Evolutionary conservation across 1,140 invertebrate genomes (phyloP).

Genomic region (Papilio machaon): DNA sequence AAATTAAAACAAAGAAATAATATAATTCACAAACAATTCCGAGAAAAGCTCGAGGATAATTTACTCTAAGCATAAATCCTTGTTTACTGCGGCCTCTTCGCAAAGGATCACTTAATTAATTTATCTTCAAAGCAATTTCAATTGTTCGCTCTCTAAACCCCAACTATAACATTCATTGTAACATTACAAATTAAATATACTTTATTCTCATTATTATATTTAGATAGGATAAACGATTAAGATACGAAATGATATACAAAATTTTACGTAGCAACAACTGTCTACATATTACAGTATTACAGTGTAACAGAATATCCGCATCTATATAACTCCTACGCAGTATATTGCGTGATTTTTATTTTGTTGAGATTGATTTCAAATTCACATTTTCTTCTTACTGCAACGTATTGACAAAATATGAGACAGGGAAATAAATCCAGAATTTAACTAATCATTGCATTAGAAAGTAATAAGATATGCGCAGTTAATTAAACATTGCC

Average conservation of each 20-base stretch:
- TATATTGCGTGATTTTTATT: too few species aligned
- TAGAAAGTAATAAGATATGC: too few species aligned
- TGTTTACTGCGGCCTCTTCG: not conserved
- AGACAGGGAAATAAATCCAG: too few species aligned
- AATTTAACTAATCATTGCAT: too few species aligned
- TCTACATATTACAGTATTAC: too few species aligned
- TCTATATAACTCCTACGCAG: too few species aligned
- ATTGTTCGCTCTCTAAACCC: not conserved
- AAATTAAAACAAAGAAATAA: not conserved
- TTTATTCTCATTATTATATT: not conserved
- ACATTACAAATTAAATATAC: not conserved
- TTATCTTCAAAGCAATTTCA: constrained; percentile 17
- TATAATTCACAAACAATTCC: constrained; percentile 1
- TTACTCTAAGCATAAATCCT: constrained; percentile 16
- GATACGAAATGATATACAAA: too few species aligned
- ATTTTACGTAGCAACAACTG: too few species aligned
- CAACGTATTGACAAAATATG: not conserved
- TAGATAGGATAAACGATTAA: not conserved
- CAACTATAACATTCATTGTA: not conserved
- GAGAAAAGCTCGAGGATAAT: not conserved
- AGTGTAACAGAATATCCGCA: too few species aligned
- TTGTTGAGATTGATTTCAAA: too few species aligned
- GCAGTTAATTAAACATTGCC: too few species aligned
- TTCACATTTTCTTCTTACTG: not conserved
- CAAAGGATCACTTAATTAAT: constrained; percentile 21